These are phyloP conservation scores for Pogonophryne albipinna DNA, from an alignment of 2,797 vertebrate species.

Conservation along the genomic window DNA sequence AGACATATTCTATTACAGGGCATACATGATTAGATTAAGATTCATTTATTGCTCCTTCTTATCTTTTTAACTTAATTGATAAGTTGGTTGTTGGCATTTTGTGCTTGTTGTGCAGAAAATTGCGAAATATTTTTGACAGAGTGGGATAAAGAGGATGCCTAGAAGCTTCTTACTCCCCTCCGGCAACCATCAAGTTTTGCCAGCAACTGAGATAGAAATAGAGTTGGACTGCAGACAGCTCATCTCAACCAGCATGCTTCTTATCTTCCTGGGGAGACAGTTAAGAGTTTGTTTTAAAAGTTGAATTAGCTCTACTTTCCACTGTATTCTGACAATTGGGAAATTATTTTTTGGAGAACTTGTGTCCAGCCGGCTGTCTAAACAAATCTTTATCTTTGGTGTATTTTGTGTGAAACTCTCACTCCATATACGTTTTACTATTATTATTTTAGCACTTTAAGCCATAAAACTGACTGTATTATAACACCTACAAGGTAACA, in stretches of 20 bases:
- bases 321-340: slow-evolving; percentile 53
- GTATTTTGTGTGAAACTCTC: background rate
- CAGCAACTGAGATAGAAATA: slow-evolving; percentile 74
- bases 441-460: slow-evolving; percentile 4
- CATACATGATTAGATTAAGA: slow-evolving; percentile 44
- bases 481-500: background rate
- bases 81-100: slow-evolving; percentile 51
- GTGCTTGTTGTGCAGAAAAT: slow-evolving; percentile 63
- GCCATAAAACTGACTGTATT: background rate
- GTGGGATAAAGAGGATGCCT: slow-evolving; percentile 57
- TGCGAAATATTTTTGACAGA: slow-evolving; percentile 62
- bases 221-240: slow-evolving; percentile 74
- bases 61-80: slow-evolving; percentile 55
- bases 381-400: slow-evolving; percentile 24
- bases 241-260: slow-evolving; percentile 55
- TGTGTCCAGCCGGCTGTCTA: slow-evolving; percentile 41
- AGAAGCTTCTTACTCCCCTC: slow-evolving; percentile 58
- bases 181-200: slow-evolving; percentile 56
- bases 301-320: slow-evolving; percentile 62
- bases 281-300: slow-evolving; percentile 62
- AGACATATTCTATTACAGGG: slow-evolving; percentile 20
- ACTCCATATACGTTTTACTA: background rate
- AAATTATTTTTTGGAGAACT: slow-evolving; percentile 35
- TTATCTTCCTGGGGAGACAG: slow-evolving; percentile 56
- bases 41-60: slow-evolving; percentile 24